Conservation (phyloP, 1,140 invertebrate species). For the Lineus longissimus region DNA sequence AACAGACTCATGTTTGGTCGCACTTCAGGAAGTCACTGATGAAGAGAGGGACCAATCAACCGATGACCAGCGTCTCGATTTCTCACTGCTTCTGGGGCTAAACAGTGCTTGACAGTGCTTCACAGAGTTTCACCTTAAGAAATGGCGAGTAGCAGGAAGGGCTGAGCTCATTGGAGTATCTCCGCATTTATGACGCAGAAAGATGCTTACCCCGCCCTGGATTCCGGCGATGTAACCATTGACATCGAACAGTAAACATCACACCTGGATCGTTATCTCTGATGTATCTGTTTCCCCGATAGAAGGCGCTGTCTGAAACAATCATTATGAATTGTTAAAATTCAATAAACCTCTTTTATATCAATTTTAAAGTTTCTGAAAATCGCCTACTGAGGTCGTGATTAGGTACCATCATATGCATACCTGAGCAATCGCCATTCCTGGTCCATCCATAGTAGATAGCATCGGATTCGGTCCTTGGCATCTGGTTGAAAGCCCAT, state of each 20-base stretch:
- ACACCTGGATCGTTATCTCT: conserved; percentile 21
- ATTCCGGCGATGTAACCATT: conserved; percentile 32
- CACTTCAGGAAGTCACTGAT: too few species aligned
- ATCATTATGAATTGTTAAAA: not conserved
- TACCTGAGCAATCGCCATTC: not conserved
- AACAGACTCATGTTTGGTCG: too few species aligned
- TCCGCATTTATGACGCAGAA: too few species aligned
- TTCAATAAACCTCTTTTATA: too few species aligned
- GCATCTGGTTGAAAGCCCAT: not conserved
- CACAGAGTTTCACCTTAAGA: too few species aligned
- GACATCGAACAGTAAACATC: conserved; percentile 27
- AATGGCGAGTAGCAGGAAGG: too few species aligned
- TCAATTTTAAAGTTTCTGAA: too few species aligned
- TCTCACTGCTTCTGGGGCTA: too few species aligned
- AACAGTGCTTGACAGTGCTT: too few species aligned
- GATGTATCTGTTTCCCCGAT: conserved; percentile 28
- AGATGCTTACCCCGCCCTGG: conserved; percentile 22
- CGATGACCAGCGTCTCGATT: too few species aligned
- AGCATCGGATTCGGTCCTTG: not conserved
- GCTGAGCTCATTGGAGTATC: too few species aligned
- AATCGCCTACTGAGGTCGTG: not conserved
- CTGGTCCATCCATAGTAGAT: not conserved
- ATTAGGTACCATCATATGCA: not conserved
- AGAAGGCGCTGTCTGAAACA: not conserved
- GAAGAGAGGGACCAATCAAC: too few species aligned